Evolutionary conservation across 1,140 invertebrate species (phyloP).

Genomic region (Hypsibius dujardini): DNA sequence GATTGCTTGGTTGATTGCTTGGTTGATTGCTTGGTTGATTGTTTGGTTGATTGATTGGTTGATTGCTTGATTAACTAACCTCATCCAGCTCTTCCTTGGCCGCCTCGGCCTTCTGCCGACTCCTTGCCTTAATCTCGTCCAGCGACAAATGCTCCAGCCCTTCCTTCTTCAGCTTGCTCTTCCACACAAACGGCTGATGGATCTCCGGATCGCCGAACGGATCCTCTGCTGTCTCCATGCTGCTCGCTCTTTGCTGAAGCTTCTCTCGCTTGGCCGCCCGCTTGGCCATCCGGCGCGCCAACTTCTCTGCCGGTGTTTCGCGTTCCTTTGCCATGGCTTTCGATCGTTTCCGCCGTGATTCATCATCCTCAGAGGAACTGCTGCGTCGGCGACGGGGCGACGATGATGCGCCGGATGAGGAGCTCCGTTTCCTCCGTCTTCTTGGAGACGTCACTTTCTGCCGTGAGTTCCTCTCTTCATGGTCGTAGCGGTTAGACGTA

Average conservation of each 20-base stretch:
- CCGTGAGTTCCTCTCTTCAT: too few species aligned
- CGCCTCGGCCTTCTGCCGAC: slow-evolving; percentile 69
- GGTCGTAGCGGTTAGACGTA: too few species aligned
- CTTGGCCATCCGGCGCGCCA: slow-evolving; percentile 61
- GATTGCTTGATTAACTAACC: too few species aligned
- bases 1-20: too few species aligned
- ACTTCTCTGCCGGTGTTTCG: slow-evolving; percentile 87
- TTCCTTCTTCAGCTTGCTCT: slow-evolving; percentile 86
- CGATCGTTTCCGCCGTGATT: too few species aligned
- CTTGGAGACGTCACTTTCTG: too few species aligned
- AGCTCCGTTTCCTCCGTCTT: too few species aligned
- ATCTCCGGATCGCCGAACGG: slow-evolving; percentile 93
- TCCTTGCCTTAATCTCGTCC: slow-evolving; percentile 66
- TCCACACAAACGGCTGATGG: slow-evolving; percentile 83
- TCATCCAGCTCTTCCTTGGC: slow-evolving; percentile 51
- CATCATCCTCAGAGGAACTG: too few species aligned
- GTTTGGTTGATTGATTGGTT: too few species aligned
- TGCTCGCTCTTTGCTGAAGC: slow-evolving; percentile 73
- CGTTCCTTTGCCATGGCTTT: slow-evolving; percentile 64
- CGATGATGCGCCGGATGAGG: too few species aligned
- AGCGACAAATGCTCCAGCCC: slow-evolving; percentile 57
- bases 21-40: too few species aligned
- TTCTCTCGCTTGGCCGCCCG: slow-evolving; percentile 78
- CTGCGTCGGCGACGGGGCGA: too few species aligned
- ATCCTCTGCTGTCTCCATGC: slow-evolving; percentile 90